Evolutionary conservation across 2,113 vertebrate species (phyloP).

Genomic region (Ciconia maguari): DNA sequence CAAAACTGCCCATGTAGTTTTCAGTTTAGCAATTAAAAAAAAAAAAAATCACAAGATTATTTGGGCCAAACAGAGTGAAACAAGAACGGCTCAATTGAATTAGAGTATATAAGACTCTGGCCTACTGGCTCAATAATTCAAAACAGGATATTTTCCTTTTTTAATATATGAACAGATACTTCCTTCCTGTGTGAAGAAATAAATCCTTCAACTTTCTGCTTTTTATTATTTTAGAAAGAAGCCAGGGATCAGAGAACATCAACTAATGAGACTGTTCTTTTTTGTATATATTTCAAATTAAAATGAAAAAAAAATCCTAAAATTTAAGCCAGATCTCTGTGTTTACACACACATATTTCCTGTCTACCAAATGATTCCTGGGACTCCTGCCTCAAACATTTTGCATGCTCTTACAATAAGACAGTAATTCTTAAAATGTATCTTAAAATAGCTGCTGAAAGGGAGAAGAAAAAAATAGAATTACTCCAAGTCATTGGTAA

Average conservation of each 20-base stretch:
- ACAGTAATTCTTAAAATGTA: background rate
- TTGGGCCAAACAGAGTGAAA: background rate
- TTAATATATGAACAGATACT: conserved; percentile 26
- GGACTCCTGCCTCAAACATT: background rate
- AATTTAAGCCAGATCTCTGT: conserved; percentile 34
- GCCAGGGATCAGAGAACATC: conserved; percentile 33
- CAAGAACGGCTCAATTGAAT: background rate
- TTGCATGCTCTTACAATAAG: background rate
- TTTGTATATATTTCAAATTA: conserved; percentile 48
- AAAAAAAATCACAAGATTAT: background rate
- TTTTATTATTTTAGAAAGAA: conserved; percentile 61
- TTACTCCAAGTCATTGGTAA: background rate
- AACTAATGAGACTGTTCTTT: conserved; percentile 32
- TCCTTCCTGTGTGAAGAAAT: conserved; percentile 41
- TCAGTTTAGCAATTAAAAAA: background rate
- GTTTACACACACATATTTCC: conserved; percentile 22
- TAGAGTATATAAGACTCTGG: background rate
- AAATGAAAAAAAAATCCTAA: conserved; percentile 11
- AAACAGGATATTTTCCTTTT: conserved; percentile 38
- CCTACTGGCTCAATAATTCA: conserved; percentile 31
- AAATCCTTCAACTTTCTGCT: conserved; percentile 30
- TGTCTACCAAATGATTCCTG: background rate
- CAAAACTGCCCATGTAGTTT: background rate
- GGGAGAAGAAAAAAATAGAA: background rate
- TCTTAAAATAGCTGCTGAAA: background rate